Evolutionary conservation across 1,140 invertebrate genomes (phyloP).

Genomic region (Megathymus violae): DNA sequence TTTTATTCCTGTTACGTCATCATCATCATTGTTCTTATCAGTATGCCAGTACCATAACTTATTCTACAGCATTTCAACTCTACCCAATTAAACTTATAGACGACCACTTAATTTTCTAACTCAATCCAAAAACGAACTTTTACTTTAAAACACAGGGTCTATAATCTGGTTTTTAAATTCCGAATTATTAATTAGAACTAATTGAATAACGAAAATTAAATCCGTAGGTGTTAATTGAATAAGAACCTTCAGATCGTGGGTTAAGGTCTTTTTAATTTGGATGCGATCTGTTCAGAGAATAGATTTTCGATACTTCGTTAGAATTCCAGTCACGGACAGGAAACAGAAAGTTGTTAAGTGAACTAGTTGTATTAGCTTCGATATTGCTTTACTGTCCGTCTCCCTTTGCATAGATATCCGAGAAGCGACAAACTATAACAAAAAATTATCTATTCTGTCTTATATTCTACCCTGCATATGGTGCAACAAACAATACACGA

Average conservation of each 20-base stretch:
- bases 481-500: too few relatives aligned
- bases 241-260: constrained; percentile 15
- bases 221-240: constrained; percentile 33
- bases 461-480: too few relatives aligned
- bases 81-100: constrained; percentile 43
- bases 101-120: constrained; percentile 1
- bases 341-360: constrained; percentile 51
- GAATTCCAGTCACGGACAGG: constrained; percentile 49
- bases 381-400: constrained; percentile 6
- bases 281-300: constrained; percentile 30
- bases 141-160: constrained; percentile 1
- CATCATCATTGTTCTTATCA: too few relatives aligned
- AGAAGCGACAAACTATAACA: neutral
- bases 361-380: constrained; percentile 44
- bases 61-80: constrained; percentile 4
- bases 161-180: constrained; percentile 3
- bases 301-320: constrained; percentile 51
- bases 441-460: too few relatives aligned
- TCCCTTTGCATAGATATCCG: neutral
- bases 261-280: constrained; percentile 32
- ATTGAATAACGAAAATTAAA: constrained; percentile 42
- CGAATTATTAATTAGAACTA: constrained; percentile 29
- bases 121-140: constrained; percentile 21
- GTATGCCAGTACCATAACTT: too few relatives aligned
- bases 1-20: too few relatives aligned